Base-by-base conservation (phyloP, 92 coral and sea anemone genomes). In the Zoanthus sociatus region DNA sequence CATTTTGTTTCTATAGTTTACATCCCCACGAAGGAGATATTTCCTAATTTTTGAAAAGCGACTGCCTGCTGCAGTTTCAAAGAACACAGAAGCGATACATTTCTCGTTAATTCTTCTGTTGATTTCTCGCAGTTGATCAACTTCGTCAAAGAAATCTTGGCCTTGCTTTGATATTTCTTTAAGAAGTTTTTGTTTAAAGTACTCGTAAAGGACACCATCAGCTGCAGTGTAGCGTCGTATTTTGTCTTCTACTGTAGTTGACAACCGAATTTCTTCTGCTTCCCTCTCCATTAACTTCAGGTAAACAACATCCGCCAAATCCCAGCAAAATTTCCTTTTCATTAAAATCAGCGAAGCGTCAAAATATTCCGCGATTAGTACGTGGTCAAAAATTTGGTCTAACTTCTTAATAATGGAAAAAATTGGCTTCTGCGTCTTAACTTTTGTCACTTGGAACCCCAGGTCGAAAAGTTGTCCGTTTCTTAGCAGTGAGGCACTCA, bases 381-480 rank as follows among this genome's bases (percentile, higher is more conserved):
- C 98, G 11, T 93, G 88, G 83, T 96, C 91, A 75, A 96, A 95
- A 53, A 90, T 89, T 0, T 82, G 54, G 50, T 93, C 91, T 37
- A 96, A 78, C 32, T 18, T 71, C 21, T 73, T 73, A 26, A 96
- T 91, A n/a, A 87, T 42, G 5, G 50, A 37, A 6, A 82, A 78
- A n/a, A 95, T 82, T 26, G 84, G 83, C n/a, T 70, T 77, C 47
- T 75, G 60, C 47, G 92, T 75, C 7, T 92, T 92, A 18, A 93
- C 91, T 50, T 90, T 92, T 53, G 87, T 89, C 6, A 94, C 76
- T 13, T 93, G 92, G 30, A 90, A 73, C 8, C 99, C 99, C 46
- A 96, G 87, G 83, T 96, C 99, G 60, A 92, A 96, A 76, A 93
- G 90, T 95, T 94, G 95, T 3, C 98, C 98, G 78, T 96, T 94